Base-by-base conservation (phyloP, 2,113 vertebrate species). In the Phasianus colchicus region DNA sequence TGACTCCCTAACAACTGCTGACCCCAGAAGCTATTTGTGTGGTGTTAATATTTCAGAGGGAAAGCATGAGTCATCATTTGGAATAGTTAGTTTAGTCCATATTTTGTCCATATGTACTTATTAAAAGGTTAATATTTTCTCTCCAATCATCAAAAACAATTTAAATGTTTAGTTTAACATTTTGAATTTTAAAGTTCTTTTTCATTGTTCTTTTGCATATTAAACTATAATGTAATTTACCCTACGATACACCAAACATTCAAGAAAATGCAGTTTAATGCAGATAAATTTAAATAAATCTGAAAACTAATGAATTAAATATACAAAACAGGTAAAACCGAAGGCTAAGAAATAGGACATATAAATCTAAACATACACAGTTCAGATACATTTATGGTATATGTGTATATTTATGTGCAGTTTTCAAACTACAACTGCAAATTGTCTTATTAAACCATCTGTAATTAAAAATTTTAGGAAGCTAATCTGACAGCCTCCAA, bases 11-110 rank as follows among this genome's bases (percentile, higher is more conserved):
- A 13, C 2, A 64, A 80, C 10, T 84, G 25, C 43, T 84, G 47
- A 64, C 52, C 52, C 80, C 58, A 38, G 54, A 79, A 42, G 17
- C 8, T 43, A 14, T 36, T 6, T 9, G 1, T 18, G 11, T 18
- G 34, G 74, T 21, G 20, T 63, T 38, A 36, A 2, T 1, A 4
- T 21, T 27, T 42, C 50, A 67, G 21, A 8, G 38, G 43, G 38
- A 60, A 1, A 3, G 7, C 8, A 29, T 5, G 15, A 86, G 6
- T 9, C 43, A 42, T 22, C n/a, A 34, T 10, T 0, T 36, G 30
- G 75, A 76, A 63, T 21, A 36, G 48, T 32, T 81, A 5, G 63
- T 88, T 82, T 21, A n/a, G 40, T 7, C 19, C 12, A 5, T 27
- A 17, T 63, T 67, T 50, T 48, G 7, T 61, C 34, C 10, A 4